These are phyloP conservation scores for Ypsolopha scabrella DNA, from an alignment of 2,888 invertebrate genomes.

Conservation along the genomic window DNA sequence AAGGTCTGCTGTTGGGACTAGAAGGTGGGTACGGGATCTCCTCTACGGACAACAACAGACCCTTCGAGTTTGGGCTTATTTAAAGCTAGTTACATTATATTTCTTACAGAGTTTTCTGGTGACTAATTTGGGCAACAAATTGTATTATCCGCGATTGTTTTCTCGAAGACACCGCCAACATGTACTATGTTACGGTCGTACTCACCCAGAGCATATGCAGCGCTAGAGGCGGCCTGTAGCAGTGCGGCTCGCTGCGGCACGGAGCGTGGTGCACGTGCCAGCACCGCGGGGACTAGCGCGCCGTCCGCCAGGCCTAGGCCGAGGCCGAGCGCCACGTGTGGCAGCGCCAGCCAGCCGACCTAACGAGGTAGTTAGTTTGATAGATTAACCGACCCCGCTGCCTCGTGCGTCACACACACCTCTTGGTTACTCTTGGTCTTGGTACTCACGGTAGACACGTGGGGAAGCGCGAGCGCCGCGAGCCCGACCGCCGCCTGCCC, in stretches of 20 bases:
- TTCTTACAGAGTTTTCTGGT: too few species aligned
- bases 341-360: conserved; percentile 31
- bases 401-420: too few species aligned
- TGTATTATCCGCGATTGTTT: too few species aligned
- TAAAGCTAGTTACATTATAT: too few species aligned
- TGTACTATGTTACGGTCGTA: background rate
- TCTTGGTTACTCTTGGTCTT: too few species aligned
- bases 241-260: conserved; percentile 42
- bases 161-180: background rate
- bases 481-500: conserved; percentile 30
- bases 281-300: conserved; percentile 52
- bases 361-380: conserved; percentile 3
- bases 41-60: too few species aligned
- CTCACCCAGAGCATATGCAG: conserved; percentile 41
- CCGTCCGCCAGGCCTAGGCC: conserved; percentile 50
- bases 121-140: too few species aligned
- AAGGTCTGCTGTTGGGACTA: too few species aligned
- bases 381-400: too few species aligned
- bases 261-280: conserved; percentile 20
- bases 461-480: conserved; percentile 39
- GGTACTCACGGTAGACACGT: conserved; percentile 30
- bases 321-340: conserved; percentile 49
- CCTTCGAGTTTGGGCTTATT: too few species aligned
- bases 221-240: conserved; percentile 46
- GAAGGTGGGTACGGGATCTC: too few species aligned